Evolutionary conservation across 37 sponge, comb jelly and placozoan species (phyloP), one percentile per base, ranked within the genome.

Genomic region (Diacarnus erythraeanus): DNA sequence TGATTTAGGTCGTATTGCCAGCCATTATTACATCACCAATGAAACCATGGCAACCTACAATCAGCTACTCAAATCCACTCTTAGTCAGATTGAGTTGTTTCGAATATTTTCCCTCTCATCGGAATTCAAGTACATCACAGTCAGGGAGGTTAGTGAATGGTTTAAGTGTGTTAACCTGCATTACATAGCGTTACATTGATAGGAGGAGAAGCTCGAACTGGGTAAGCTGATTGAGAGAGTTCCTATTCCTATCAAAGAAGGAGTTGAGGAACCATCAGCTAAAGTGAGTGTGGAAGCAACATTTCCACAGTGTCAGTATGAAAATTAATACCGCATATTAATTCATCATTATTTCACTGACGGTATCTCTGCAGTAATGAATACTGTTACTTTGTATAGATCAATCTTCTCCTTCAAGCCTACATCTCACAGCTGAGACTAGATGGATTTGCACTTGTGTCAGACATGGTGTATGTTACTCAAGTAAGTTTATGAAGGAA

Each of bases 401-500:
- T 95, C 43, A 98, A 96, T 61, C 91, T 98, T 25, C 89, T 98
- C 20, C 86, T 98, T 0, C 99, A 98, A 76, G 92, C 97, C 15
- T 94, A 96, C 84, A 98, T 98, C 42, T 98, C 99, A 5, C 99
- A 98, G 81, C 86, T 98, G 64, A 96, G 96, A 75, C 79, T 98
- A 64, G 99, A 98, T 3, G 99, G 99, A 9, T 96, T 98, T 85
- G 97, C 99, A 72, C 89, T 98, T 21, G 84, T 90, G 18, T 80
- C 97, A 25, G 99, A 98, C 81, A 98, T 98, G 99, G 97, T 98
- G 22, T 98, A 92, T 67, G 91, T 98, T 56, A 94, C 97, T 6
- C 96, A 94, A 83, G 95, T 94, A 59, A 33, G 57, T 51, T 41
- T 18, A 9, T 35, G 71, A 23, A 71, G 42, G 38, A 25, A 67